phyloP scores from a whole-genome alignment of 2,797 vertebrate species.

The Vespertilio murinus region DNA sequence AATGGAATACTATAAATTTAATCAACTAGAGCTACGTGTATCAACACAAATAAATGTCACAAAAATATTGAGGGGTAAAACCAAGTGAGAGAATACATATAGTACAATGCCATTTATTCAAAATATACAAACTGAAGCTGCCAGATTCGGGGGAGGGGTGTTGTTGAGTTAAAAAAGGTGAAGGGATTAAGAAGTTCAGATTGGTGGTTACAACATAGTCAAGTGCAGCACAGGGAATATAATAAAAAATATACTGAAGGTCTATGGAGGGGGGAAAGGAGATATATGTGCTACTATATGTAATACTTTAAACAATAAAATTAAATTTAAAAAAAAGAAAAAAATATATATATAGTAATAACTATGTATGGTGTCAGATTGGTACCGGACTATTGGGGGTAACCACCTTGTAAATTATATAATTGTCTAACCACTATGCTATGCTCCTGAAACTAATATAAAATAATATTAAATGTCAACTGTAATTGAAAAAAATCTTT shows the following conservation, averaged over 20 bases:
- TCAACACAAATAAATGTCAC: conserved; percentile 1
- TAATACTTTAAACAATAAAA: too few species aligned
- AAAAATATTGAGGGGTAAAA: background rate
- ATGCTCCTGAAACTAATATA: background rate
- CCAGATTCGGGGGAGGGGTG: too few species aligned
- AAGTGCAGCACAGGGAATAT: background rate
- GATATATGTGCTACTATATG: too few species aligned
- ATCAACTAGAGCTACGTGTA: background rate
- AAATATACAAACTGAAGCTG: background rate
- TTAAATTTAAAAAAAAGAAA: too few species aligned
- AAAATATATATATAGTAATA: background rate
- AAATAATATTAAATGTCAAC: background rate
- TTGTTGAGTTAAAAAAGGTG: background rate
- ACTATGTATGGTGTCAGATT: background rate
- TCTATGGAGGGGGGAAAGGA: too few species aligned
- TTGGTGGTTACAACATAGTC: background rate
- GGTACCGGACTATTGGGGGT: background rate
- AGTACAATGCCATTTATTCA: background rate
- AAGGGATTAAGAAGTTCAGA: background rate
- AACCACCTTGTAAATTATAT: background rate
- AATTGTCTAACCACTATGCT: background rate
- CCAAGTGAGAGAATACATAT: background rate
- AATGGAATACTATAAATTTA: background rate
- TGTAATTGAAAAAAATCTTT: background rate
- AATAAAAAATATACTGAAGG: too few species aligned